Evolutionary conservation across 2,797 vertebrate genomes (phyloP).

Genomic region (Clangula hyemalis): DNA sequence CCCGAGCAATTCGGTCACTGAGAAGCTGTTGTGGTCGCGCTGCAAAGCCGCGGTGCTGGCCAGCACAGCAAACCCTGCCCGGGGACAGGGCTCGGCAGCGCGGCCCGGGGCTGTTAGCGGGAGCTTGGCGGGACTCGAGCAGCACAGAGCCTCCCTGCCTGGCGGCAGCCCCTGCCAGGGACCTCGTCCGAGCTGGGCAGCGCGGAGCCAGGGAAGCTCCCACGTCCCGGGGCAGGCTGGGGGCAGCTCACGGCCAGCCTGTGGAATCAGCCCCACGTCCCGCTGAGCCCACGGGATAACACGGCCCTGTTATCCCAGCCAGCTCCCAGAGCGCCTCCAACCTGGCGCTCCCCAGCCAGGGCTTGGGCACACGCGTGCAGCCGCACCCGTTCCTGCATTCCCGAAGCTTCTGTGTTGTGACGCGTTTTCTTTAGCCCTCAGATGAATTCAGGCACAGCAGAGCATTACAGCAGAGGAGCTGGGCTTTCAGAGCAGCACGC

Average conservation of each 20-base stretch:
- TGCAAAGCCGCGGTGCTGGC: fast-evolving
- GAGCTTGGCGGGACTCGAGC: not conserved
- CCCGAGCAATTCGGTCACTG: fast-evolving
- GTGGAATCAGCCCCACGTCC: not conserved
- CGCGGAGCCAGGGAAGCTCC: not conserved
- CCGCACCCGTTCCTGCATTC: not conserved
- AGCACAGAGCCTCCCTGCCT: too few species aligned
- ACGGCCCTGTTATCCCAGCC: not conserved
- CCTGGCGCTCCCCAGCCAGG: not conserved
- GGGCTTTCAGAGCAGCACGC: not conserved
- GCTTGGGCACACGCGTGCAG: not conserved
- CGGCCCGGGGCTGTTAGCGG: fast-evolving
- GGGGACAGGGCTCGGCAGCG: fast-evolving
- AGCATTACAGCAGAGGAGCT: not conserved
- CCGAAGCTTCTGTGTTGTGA: not conserved
- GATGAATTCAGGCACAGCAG: not conserved
- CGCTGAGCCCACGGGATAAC: not conserved
- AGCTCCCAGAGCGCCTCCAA: not conserved
- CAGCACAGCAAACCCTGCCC: fast-evolving
- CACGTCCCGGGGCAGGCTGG: not conserved
- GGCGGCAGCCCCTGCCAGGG: not conserved
- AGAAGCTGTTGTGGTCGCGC: not conserved
- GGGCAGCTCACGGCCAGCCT: not conserved
- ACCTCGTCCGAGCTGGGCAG: not conserved
- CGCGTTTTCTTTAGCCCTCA: constrained; percentile 24